A percentile compares a stretch with the other conserved stretches of the same genome.
Conservation (phyloP, 2,888 invertebrate genomes). For the Trissonchulus sp. region DNA sequence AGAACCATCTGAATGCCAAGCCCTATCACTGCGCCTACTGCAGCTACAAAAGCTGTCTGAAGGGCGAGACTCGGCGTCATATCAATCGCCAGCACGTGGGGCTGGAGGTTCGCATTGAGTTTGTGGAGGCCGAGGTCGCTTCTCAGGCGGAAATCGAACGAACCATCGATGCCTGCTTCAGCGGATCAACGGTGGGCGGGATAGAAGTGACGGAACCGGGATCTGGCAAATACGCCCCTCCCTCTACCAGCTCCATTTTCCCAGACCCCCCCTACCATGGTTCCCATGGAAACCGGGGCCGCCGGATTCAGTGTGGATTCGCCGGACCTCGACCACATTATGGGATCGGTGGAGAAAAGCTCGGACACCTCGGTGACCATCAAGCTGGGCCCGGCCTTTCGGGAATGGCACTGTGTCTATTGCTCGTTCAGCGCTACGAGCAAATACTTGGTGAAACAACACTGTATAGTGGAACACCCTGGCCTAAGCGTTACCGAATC, state of each 20-base stretch:
- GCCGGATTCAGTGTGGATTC: too few species aligned
- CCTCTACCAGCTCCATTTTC: background rate
- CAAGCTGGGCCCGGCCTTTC: conserved; percentile 29
- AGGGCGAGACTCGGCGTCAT: conserved; percentile 33
- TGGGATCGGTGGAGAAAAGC: background rate
- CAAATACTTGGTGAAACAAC: conserved; percentile 32
- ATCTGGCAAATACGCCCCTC: background rate
- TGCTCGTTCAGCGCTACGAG: conserved; percentile 14
- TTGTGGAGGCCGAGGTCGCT: conserved; percentile 25
- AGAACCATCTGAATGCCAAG: conserved; percentile 31
- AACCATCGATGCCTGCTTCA: conserved; percentile 31
- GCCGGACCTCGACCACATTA: too few species aligned
- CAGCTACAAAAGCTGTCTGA: conserved; percentile 29
- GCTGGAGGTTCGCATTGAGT: background rate
- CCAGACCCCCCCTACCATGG: background rate
- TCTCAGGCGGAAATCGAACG: conserved; percentile 8
- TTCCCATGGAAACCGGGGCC: background rate
- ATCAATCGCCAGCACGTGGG: conserved; percentile 28
- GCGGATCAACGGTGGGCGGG: background rate
- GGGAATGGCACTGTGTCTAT: conserved; percentile 27
- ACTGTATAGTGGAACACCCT: conserved; percentile 29
- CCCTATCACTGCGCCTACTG: conserved; percentile 33
- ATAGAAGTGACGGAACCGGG: background rate
- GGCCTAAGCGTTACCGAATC: too few species aligned
- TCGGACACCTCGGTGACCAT: background rate